Evolutionary conservation across 2,797 vertebrate species (phyloP).

Genomic region (Vireo griseus): DNA sequence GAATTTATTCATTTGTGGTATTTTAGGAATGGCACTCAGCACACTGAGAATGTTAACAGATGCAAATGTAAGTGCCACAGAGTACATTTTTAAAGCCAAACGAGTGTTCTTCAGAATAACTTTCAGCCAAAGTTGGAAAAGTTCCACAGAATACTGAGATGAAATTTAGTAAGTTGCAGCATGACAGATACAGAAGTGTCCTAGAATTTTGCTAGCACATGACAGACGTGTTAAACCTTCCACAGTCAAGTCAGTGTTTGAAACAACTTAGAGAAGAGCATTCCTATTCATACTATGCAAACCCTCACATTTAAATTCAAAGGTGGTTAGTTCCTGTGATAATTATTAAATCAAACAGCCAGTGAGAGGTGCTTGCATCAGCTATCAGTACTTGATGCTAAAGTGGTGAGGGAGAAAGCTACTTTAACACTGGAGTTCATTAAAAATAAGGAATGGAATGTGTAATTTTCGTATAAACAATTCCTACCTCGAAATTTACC

Average conservation of each 20-base stretch:
- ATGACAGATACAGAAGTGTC: constrained; percentile 1
- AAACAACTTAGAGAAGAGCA: background rate
- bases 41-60: constrained; percentile 4
- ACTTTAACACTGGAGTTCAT: background rate
- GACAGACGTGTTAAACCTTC: background rate
- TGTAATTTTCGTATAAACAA: background rate
- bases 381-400: background rate
- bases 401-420: background rate
- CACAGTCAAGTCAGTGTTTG: background rate
- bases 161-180: background rate
- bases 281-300: background rate
- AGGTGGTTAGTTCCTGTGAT: background rate
- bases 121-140: background rate
- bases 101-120: background rate
- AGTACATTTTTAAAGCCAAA: constrained; percentile 15
- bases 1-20: background rate
- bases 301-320: background rate
- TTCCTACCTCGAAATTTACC: background rate
- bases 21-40: constrained; percentile 14
- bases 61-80: constrained; percentile 11
- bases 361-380: background rate
- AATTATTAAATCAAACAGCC: background rate
- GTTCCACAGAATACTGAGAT: constrained; percentile 21
- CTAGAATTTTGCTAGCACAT: background rate
- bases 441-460: background rate